Evolutionary conservation across 2,113 vertebrate species (phyloP).

Genomic region (Pseudorasbora parva): DNA sequence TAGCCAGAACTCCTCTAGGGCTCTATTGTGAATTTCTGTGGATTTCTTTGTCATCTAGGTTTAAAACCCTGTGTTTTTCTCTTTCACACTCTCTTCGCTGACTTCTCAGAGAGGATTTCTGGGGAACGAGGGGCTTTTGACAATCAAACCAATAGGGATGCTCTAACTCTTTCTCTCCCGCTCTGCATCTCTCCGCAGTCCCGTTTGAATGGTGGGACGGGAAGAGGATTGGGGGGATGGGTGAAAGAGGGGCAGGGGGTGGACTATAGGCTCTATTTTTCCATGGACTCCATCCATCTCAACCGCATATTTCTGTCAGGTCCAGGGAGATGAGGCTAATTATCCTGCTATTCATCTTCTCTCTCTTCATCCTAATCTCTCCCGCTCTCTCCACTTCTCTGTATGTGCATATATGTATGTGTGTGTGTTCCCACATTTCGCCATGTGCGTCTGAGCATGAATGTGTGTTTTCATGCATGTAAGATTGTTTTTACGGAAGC

Average conservation of each 20-base stretch:
- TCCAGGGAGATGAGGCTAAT: constrained; percentile 64
- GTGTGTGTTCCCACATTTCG: constrained; percentile 35
- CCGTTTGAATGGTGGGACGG: constrained; percentile 45
- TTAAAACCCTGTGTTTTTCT: neutral
- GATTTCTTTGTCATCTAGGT: constrained; percentile 23
- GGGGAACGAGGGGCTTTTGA: constrained; percentile 37
- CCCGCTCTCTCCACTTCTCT: constrained; percentile 26
- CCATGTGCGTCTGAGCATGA: constrained; percentile 50
- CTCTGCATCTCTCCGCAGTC: constrained; percentile 26
- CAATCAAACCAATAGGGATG: constrained; percentile 45
- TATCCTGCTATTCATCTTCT: constrained; percentile 59
- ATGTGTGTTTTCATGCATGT: constrained; percentile 62
- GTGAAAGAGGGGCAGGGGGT: constrained; percentile 39
- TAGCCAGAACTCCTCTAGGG: neutral
- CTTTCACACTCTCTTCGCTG: neutral
- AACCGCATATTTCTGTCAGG: constrained; percentile 61
- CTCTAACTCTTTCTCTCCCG: constrained; percentile 34
- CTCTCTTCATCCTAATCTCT: constrained; percentile 60
- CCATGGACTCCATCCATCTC: constrained; percentile 60
- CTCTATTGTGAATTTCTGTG: neutral
- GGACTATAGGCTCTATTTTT: constrained; percentile 50
- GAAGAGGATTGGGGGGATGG: constrained; percentile 34
- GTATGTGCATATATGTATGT: constrained; percentile 48
- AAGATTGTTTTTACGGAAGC: constrained; percentile 56
- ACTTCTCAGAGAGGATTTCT: constrained; percentile 42